A percentile compares a stretch with the other conserved stretches of the same genome.
phyloP scores from a whole-genome alignment of 1,140 invertebrate species.

The Brevipalpus yothersi region DNA sequence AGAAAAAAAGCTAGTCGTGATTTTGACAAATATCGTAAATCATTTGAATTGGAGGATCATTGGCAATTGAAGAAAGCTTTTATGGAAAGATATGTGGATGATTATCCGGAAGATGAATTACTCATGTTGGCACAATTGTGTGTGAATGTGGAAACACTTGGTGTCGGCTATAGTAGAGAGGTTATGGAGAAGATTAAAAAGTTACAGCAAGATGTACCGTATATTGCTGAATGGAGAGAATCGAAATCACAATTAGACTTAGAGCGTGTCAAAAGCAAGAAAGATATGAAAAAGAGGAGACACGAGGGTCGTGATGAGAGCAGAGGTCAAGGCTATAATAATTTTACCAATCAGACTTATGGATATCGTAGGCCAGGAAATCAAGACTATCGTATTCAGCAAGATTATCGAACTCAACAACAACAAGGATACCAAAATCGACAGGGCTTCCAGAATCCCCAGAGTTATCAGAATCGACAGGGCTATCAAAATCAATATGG shows the following conservation, averaged over 20 bases:
- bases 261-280: not conserved
- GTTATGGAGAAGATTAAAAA: not conserved
- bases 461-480: no score
- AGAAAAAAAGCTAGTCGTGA: not conserved
- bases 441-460: no score
- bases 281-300: not conserved
- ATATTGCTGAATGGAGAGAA: not conserved
- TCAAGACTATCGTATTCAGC: no score
- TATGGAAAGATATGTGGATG: slow-evolving; percentile 38
- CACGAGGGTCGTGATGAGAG: no score
- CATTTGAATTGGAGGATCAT: slow-evolving; percentile 49
- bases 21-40: slow-evolving; percentile 11
- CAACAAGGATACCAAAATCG: no score
- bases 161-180: slow-evolving; percentile 14
- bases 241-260: not conserved
- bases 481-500: no score
- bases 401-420: no score
- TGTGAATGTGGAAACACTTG: slow-evolving; percentile 52
- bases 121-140: slow-evolving; percentile 57
- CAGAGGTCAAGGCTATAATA: no score
- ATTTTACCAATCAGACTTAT: no score
- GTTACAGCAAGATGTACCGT: not conserved
- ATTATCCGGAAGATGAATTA: slow-evolving; percentile 39
- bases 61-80: slow-evolving; percentile 52
- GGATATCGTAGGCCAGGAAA: no score